Base-by-base conservation (phyloP, 2,888 invertebrate genomes). In the Nomada fabriciana region DNA sequence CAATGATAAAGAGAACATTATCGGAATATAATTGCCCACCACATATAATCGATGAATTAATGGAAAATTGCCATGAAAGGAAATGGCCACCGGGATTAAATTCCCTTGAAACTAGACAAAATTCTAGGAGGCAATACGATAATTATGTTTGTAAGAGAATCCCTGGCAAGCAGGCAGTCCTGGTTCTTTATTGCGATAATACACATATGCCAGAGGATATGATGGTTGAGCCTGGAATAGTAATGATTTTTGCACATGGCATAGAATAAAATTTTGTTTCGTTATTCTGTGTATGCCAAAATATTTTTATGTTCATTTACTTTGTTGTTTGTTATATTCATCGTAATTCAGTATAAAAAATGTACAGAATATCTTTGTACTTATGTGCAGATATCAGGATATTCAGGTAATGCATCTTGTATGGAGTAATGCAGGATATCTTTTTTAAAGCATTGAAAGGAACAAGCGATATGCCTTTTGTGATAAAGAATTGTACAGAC, bases 181-280 rank as follows among this genome's bases (percentile, higher is more conserved):
- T 99, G 84, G 98, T 99, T 53, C 95, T 99, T 87, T 97, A 98
- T 82, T 98, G 98, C 94, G 99, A 99, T 94, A 99, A 99, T 94
- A 95, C 96, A 3, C 99, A 99, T 93, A 98, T 99, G 95, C 97
- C 98, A 76, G 98, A 98, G 85, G 98, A 99, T 90, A 98, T 99
- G 96, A 98, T 99, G 96, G 96, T 98, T 57, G 98, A 98, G 90
- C 99, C 99, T 0, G 99, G 99, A 1, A 95, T 99, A 86, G 98
- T 99, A 70, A 98, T 99, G 98, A 99, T 99, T 92, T 99, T 99
- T 94, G 99, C 99, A 81, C 99, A 99, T 94, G 99, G 99, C 83
- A 98, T 99, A 89, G 98, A 98, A 94, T 97, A 88, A 82, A 29
- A 15, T 72, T 57, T 23, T 57, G 52, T 55, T 20, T 2, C 42